Conservation (phyloP, 2,113 vertebrate genomes). For the Cisticola juncidis region DNA sequence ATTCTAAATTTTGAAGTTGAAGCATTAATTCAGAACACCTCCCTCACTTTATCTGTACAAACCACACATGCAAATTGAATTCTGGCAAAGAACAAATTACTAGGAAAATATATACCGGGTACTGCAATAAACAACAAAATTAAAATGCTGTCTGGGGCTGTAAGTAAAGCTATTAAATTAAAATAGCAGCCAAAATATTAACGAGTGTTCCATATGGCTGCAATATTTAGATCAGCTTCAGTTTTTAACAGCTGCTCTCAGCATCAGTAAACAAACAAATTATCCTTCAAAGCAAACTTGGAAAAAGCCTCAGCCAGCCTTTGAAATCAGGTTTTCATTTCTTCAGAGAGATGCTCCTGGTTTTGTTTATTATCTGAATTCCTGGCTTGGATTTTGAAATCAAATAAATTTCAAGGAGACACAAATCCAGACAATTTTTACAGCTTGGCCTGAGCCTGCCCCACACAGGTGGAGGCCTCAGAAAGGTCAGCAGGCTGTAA, state of each 20-base stretch:
- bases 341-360: neutral
- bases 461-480: neutral
- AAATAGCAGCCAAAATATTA: constrained; percentile 3
- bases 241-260: neutral
- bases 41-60: neutral
- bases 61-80: neutral
- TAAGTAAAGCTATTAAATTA: neutral
- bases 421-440: neutral
- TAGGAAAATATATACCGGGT: neutral
- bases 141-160: neutral
- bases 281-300: neutral
- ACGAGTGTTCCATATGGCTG: neutral
- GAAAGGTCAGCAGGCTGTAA: neutral
- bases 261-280: neutral
- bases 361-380: neutral
- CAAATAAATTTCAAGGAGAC: neutral
- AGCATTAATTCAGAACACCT: neutral
- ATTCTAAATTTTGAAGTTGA: neutral
- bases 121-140: neutral
- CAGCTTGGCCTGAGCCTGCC: neutral
- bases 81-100: neutral
- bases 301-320: neutral
- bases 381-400: neutral
- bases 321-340: neutral
- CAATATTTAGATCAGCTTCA: neutral